These are phyloP conservation scores for Campopleginae sp. DNA, from an alignment of 2,888 invertebrate genomes.

Conservation along the genomic window DNA sequence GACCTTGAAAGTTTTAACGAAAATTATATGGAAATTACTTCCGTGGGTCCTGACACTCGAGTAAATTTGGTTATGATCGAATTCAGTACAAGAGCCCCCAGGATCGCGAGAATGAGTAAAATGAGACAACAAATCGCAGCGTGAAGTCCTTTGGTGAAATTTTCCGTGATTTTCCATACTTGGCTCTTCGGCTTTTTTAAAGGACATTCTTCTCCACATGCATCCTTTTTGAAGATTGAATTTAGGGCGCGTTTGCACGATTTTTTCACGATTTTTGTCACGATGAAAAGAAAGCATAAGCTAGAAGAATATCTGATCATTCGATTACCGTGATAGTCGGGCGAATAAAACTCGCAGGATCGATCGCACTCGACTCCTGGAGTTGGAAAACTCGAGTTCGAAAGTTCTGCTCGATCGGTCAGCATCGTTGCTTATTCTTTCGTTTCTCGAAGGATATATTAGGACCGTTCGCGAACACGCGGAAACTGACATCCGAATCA, in stretches of 20 bases:
- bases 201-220: constrained; percentile 79
- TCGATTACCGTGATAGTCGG: constrained; percentile 17
- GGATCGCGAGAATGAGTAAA: constrained; percentile 88
- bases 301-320: neutral
- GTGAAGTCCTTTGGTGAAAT: constrained; percentile 86
- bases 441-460: neutral
- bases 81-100: constrained; percentile 90
- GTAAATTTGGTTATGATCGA: constrained; percentile 85
- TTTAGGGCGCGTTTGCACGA: neutral
- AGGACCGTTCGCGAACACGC: neutral
- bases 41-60: neutral
- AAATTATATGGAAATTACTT: constrained; percentile 19
- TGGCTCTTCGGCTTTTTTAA: constrained; percentile 77
- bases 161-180: constrained; percentile 72
- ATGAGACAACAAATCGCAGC: constrained; percentile 89
- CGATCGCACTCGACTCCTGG: constrained; percentile 25
- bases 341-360: constrained; percentile 30
- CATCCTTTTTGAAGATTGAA: constrained; percentile 42
- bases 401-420: constrained; percentile 12
- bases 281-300: neutral
- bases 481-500: constrained; percentile 12
- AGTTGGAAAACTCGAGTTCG: constrained; percentile 40
- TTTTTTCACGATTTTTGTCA: neutral
- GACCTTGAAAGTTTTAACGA: neutral
- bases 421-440: constrained; percentile 27